Base-by-base conservation (phyloP, 2,113 vertebrate genomes). In the Oenanthe oenanthe region DNA sequence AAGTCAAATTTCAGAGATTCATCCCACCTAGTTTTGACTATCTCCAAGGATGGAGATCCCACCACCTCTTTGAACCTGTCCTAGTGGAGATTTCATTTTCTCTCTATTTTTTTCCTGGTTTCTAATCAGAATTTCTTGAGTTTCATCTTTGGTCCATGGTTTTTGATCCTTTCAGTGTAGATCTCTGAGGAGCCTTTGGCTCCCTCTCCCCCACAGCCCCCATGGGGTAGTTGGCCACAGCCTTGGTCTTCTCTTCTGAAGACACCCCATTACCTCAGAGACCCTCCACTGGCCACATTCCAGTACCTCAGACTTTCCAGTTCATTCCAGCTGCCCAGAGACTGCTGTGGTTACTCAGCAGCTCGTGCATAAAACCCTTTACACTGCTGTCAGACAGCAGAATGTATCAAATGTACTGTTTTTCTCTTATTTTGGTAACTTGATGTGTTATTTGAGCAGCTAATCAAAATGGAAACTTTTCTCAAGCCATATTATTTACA, bases 401-500 rank as follows among this genome's bases (percentile, higher is more conserved):
- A 83, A 19, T 62, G 57, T 19, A 28, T 42, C 45, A 73, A 61
- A 85, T 25, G 62, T 65, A 50, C 58, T 86, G 45, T 1, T 79
- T 42, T 79, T 28, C 45, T 40, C 34, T 60, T 34, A 8, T 26
- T 75, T 82, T 1, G 31, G 12, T 81, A 31, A 70, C 10, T 56
- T 78, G 67, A 22, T 1, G 4, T 3, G 9, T 78, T 34, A 78
- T 70, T 79, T 17, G 54, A 93, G 82, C 54, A 93, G 92, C 70
- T 92, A 26, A 50, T 60, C 32, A 18, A 81, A 88, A 51, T 45
- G 25, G 36, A 38, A 56, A 31, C 54, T 32, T 78, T 72, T 68
- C 81, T 89, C 50, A 80, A 91, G 72, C 90, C 91, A 81, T 92
- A 29, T 54, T 40, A 77, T 77, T 85, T 57, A 75, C 62, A 80